Conservation (phyloP, 2,797 vertebrate species). For the Channa striata region DNA sequence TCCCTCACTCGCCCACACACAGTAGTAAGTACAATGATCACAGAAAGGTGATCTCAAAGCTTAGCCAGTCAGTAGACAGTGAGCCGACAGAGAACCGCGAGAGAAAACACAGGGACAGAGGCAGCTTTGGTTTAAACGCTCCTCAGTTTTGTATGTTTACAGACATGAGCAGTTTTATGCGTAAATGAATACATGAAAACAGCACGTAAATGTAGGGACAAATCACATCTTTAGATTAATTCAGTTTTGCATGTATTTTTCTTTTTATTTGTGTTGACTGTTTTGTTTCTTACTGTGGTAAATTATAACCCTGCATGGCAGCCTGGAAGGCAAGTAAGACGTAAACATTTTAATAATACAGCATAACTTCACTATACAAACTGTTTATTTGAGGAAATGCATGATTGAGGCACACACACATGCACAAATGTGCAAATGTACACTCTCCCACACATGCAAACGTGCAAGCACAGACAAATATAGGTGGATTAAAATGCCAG, state of each 20-base stretch:
- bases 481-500: constrained; percentile 14
- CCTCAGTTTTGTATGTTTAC: constrained; percentile 21
- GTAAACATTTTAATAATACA: background rate
- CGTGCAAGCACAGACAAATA: constrained; percentile 12
- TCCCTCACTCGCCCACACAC: constrained; percentile 59
- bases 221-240: background rate
- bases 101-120: constrained; percentile 32
- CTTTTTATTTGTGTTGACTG: too few species aligned
- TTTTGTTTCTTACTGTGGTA: background rate
- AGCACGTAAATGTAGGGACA: constrained; percentile 2
- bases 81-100: constrained; percentile 42
- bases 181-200: background rate
- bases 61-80: constrained; percentile 58
- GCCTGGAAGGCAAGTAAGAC: background rate
- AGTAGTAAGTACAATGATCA: constrained; percentile 69
- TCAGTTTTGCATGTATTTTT: background rate
- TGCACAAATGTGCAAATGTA: background rate
- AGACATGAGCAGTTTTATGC: constrained; percentile 37
- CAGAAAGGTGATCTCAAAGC: constrained; percentile 70
- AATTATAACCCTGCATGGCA: background rate
- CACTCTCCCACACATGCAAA: constrained; percentile 19
- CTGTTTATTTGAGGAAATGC: constrained; percentile 7
- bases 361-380: constrained; percentile 4
- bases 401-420: constrained; percentile 1
- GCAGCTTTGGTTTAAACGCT: constrained; percentile 15